Evolutionary conservation across 1,140 invertebrate genomes (phyloP).

Genomic region (Araneus ventricosus): DNA sequence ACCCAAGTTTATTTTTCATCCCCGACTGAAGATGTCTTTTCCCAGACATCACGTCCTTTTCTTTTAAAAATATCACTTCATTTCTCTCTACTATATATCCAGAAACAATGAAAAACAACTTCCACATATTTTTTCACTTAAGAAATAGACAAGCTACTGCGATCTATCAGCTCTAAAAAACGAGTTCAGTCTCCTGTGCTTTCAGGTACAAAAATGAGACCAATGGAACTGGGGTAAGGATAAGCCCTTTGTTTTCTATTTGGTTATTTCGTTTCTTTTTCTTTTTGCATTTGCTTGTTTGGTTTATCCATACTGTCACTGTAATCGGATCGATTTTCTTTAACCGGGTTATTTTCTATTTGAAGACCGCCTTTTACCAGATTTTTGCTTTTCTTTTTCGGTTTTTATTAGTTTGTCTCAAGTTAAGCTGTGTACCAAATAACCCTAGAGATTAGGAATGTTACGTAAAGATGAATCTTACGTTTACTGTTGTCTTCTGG

Average conservation of each 20-base stretch:
- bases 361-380: slow-evolving; percentile 43
- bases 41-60: slow-evolving; percentile 15
- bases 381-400: slow-evolving; percentile 7
- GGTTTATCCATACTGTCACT: slow-evolving; percentile 53
- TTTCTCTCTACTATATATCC: background rate
- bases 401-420: slow-evolving; percentile 33
- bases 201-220: slow-evolving; percentile 48
- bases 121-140: slow-evolving; percentile 44
- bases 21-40: background rate
- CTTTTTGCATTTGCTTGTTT: slow-evolving; percentile 40
- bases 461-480: slow-evolving; percentile 42
- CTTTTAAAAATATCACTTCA: background rate
- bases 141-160: slow-evolving; percentile 45
- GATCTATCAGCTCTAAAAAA: slow-evolving; percentile 30
- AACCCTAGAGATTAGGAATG: slow-evolving; percentile 43
- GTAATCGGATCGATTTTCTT: slow-evolving; percentile 66
- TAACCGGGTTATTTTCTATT: slow-evolving; percentile 65
- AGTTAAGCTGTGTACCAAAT: slow-evolving; percentile 58
- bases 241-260: slow-evolving; percentile 41
- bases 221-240: slow-evolving; percentile 43
- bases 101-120: slow-evolving; percentile 38
- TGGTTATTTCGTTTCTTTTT: slow-evolving; percentile 18
- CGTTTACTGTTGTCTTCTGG: background rate
- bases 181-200: slow-evolving; percentile 23
- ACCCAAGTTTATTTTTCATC: slow-evolving; percentile 1